Base-by-base conservation (phyloP, 30 jellyfish, hydroid and myxozoan species). In the Hydractinia symbiolongicarpus region DNA sequence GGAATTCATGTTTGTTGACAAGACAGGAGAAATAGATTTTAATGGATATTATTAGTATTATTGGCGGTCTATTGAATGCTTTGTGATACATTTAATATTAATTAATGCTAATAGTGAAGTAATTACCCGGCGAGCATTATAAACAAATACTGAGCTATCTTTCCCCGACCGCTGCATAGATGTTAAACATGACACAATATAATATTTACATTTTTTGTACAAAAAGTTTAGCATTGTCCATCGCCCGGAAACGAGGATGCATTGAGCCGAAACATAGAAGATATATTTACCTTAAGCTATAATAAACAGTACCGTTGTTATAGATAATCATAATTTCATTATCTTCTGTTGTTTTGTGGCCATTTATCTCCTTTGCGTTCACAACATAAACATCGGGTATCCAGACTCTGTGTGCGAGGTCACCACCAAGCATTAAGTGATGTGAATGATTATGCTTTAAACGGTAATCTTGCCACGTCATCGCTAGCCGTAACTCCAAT, bases 351-450 rank as follows among this genome's bases (percentile, higher is more conserved):
- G 78, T 95, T 49, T 66, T 57, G 55, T 90, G 95, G 53, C 84
- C 80, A 40, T 55, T 76, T 9, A 93, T 76, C 10, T 75, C 71
- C 61, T 90, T 90, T 30, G 97, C 87, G 66, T 90, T 90, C 62
- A 90, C 97, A 13, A 90, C 79, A 72, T 84, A 90, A 7, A 93
- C 69, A 64, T 90, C 97, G 50, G 97, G 97, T 53, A 84, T 52
- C 97, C 97, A 90, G 7, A 90, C 61, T 19, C 61, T 76, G 6
- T 75, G 61, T 19, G 73, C 86, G 17, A 84, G 70, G 7, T 81
- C 93, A 30, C 52, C 83, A 66, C 72, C 89, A 21, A 90, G 77
- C n/a, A 79, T 57, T 40, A 85, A 20, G 13, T 66, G 88, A 10
- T 77, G 67, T 30, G 50, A 30, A 67, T 77, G 16, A 11, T 49